Conservation (phyloP, 2,113 vertebrate species). For the Crotalus helleri region DNA sequence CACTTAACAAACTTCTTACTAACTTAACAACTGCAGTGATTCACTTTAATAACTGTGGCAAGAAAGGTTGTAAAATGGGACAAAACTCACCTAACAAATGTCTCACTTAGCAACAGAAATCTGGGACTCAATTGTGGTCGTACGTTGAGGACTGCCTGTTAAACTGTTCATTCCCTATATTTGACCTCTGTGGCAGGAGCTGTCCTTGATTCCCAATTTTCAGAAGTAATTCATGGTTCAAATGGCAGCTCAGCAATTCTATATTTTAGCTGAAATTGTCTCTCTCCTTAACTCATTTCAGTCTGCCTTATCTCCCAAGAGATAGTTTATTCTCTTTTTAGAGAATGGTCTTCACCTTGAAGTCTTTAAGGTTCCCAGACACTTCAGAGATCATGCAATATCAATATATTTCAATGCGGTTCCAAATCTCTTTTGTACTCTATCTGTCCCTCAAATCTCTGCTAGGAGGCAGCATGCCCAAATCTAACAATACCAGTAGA, state of each 20-base stretch:
- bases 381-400: neutral
- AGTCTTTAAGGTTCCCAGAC: neutral
- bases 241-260: neutral
- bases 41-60: neutral
- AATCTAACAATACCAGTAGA: neutral
- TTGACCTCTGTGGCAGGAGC: neutral
- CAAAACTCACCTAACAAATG: neutral
- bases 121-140: neutral
- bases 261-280: neutral
- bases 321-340: neutral
- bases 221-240: neutral
- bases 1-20: neutral
- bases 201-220: neutral
- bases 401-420: neutral
- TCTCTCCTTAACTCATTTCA: neutral
- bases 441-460: neutral
- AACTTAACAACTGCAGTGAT: neutral
- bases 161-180: neutral
- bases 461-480: no score
- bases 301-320: neutral
- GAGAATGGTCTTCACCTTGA: neutral
- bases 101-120: neutral
- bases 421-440: no score
- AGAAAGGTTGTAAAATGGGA: neutral
- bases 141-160: neutral